Base-by-base conservation (phyloP, 2,888 invertebrate genomes). In the Busseola fusca region DNA sequence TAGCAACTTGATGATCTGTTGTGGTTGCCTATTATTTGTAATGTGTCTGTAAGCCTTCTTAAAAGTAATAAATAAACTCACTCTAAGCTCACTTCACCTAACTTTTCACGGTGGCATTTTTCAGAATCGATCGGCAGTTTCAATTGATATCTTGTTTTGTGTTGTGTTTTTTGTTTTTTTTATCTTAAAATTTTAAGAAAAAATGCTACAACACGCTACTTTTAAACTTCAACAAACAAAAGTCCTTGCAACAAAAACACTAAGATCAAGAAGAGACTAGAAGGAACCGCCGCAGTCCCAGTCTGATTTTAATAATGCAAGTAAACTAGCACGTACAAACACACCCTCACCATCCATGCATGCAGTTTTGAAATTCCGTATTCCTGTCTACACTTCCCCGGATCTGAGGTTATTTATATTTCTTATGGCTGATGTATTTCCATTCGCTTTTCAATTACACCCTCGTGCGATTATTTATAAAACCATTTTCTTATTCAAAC, bases 351-450 rank as follows among this genome's bases (percentile, higher is more conserved):
- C 78, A 76, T 74, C 81, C 84, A 85, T 86, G 87, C 86, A 89
- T 89, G 86, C 89, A 87, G 87, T 90, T 88, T 84, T 85, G 75
- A 87, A 88, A 87, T 89, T 87, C 84, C 81, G 86, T 88, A 87
- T 89, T 90, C 86, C 85, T 84, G 81, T 85, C 83, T 84, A 79
- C 84, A 82, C 82, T 74, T 48, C 71, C 68, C 74, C 77, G 63
- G 80, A 77, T 83, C 80, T 76, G 59, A 65, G 66, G 70, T 78
- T 82, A 82, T 82, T 83, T 84, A 81, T 82, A 81, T 71, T 72
- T 72, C 68, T 64, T 69, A 63, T 34, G 34, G 30, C 42, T 69
- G 68, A 76, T 71, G 74, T 72, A 77, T 78, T 78, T 75, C 74
- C 63, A 84, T 72, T 76, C 71, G 63, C 60, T 64, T 73, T 82